Percentiles rank a stretch among this genome's conserved stretches.
These are phyloP conservation scores for Mythimna ferrago DNA, from an alignment of 2,888 invertebrate genomes.

Conservation along the genomic window DNA sequence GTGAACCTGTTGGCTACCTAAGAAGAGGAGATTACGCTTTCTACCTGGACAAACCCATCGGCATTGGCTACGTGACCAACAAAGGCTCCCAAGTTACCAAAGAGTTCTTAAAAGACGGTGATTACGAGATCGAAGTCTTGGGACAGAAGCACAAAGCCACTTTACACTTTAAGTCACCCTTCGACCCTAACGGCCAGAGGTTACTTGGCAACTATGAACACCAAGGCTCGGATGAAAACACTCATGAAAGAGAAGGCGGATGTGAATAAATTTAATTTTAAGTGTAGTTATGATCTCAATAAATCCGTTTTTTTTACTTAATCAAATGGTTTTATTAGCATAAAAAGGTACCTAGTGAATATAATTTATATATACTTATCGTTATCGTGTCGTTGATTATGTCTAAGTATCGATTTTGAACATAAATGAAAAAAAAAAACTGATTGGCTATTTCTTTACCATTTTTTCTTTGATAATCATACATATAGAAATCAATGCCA, in stretches of 20 bases:
- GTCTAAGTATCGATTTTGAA: no score
- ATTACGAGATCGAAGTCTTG: conserved; percentile 95
- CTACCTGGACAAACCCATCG: conserved; percentile 89
- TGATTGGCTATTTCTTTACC: no score
- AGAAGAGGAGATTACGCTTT: conserved; percentile 95
- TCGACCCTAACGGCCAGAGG: conserved; percentile 95
- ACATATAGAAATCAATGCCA: no score
- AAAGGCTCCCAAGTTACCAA: conserved; percentile 92
- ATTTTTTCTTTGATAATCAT: no score
- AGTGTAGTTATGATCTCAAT: conserved; percentile 71
- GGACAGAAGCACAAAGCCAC: conserved; percentile 93
- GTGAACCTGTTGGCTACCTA: conserved; percentile 94
- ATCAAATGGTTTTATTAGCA: conserved; percentile 2
- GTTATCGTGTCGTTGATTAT: no score
- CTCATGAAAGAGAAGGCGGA: conserved; percentile 85
- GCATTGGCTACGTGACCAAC: conserved; percentile 91
- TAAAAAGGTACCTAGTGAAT: neutral
- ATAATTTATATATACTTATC: neutral
- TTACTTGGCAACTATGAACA: conserved; percentile 93
- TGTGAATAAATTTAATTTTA: conserved; percentile 79
- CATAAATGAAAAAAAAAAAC: no score
- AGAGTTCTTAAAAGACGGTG: conserved; percentile 92
- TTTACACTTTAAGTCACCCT: conserved; percentile 94
- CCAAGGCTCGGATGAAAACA: conserved; percentile 82
- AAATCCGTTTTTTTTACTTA: conserved; percentile 47